Evolutionary conservation across 2,888 invertebrate genomes (phyloP), one percentile per base, ranked within the genome.

Genomic region (Acrobasis repandana): DNA sequence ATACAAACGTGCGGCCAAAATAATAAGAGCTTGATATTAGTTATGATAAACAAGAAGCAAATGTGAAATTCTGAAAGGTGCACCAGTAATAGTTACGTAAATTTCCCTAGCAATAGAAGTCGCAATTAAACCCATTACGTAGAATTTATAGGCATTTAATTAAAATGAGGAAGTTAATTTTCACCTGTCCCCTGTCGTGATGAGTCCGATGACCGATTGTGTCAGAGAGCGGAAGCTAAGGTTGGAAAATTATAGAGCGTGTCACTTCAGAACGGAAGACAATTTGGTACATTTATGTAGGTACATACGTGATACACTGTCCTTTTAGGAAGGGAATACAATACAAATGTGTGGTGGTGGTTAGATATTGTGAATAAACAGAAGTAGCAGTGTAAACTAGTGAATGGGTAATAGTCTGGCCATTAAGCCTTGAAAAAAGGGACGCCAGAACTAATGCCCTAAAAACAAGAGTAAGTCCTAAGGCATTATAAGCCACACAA

Each of bases 131-230:
- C 16, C 14, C 16, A 51, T 52, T 51, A 52, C 46, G 38, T 38
- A 51, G 18, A 51, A 59, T 48, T 10, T 33, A 18, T 16, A 47
- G 18, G 68, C 63, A 70, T 75, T 70, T 78, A 82, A 83, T 85
- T 82, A 83, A 73, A 74, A 73, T 67, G 71, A 79, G 82, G 83
- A 83, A 82, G 77, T 75, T 70, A 28, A 81, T 75, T 80, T 83
- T 77, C 83, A 85, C 85, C 85, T 85, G 85, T 76, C 76, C 66
- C 61, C 61, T 62, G 70, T 66, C 67, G 71, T 72, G 73, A 66
- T 69, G 62, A 63, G 65, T 88, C 83, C 81, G 74, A 77, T 76
- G 71, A 69, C 61, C 70, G 86, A 87, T 88, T 85, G 77, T 71
- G 54, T 72, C 64, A 59, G 72, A 64, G 66, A 75, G 73, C 73